phyloP scores from a whole-genome alignment of 2,888 invertebrate genomes.

The Nemotelus pantherinus region DNA sequence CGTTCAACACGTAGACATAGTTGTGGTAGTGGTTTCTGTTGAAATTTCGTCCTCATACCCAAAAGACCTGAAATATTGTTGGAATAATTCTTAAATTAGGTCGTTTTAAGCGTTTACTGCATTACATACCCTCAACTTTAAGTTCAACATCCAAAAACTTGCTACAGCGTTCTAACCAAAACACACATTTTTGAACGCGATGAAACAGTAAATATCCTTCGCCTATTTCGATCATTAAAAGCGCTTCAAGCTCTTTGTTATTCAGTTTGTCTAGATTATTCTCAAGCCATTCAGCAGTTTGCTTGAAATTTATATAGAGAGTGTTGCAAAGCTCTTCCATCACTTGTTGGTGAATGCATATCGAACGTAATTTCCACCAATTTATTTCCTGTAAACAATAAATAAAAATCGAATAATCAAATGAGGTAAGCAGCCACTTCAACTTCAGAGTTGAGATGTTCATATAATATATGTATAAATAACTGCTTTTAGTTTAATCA shows the following conservation, averaged over 20 bases:
- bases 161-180: conserved; percentile 73
- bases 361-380: conserved; percentile 79
- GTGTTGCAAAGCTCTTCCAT: conserved; percentile 79
- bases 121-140: conserved; percentile 73
- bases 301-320: conserved; percentile 67
- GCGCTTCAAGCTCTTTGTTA: conserved; percentile 62
- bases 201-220: conserved; percentile 80
- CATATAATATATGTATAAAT: no score
- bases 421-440: no score
- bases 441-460: no score
- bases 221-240: conserved; percentile 68
- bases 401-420: background rate
- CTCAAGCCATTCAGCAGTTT: conserved; percentile 53
- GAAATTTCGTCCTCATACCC: conserved; percentile 91
- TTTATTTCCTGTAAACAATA: conserved; percentile 53
- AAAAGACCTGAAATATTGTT: conserved; percentile 65
- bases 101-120: conserved; percentile 28
- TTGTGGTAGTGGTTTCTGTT: conserved; percentile 84
- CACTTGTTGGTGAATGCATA: conserved; percentile 78
- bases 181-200: conserved; percentile 75
- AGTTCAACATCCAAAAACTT: conserved; percentile 74
- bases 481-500: no score
- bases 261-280: conserved; percentile 57
- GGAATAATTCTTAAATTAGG: conserved; percentile 66
- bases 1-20: conserved; percentile 75